Evolutionary conservation across 2,113 vertebrate genomes (phyloP).

Genomic region (human (Homo sapiens)): GRCh38 chr2:91740001-91740500

Average conservation of each 20-base stretch:
- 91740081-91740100: too few relatives aligned
- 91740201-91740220: not conserved
- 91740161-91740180: not conserved
- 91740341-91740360: rapidly evolving
- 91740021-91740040: not conserved
- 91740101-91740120: not conserved
- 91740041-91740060: not conserved
- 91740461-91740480: not conserved
- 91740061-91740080: rapidly evolving
- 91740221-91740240: not conserved
- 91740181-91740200: too few relatives aligned
- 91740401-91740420: rapidly evolving
- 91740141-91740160: not conserved
- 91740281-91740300: not conserved
- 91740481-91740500: not conserved
- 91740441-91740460: not conserved
- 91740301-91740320: too few relatives aligned
- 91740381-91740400: not conserved
- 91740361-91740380: not conserved
- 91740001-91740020: not conserved
- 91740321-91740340: not conserved
- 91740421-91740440: not conserved
- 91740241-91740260: not conserved
- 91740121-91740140: not conserved
- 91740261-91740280: rapidly evolving